Base-by-base conservation (phyloP, 2,888 invertebrate species). In the Oscheius onirici region DNA sequence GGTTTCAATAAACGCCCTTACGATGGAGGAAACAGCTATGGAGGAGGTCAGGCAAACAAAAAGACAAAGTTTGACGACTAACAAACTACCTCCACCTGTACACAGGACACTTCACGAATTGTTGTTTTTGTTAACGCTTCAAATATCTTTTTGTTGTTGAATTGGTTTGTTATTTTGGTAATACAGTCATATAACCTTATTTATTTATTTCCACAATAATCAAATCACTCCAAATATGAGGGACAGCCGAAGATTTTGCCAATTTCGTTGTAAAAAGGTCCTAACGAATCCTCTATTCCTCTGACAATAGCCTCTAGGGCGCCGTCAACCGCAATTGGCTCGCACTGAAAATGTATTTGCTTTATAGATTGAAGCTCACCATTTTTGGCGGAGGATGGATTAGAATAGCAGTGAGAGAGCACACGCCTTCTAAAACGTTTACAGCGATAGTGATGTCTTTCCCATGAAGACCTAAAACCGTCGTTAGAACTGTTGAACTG, bases 21-120 rank as follows among this genome's bases (percentile, higher is more conserved):
- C 65, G 80, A 79, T 2, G 49, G 49, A 3, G 79, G 78, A 34
- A 55, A 28, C 40, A 75, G 74, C 11, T 73, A 61, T 15, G 74
- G 73, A 55, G 74, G n/a, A n/a, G n/a, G 74, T 10, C 71, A 67
- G 52, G 20, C 10, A 20, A 80, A 81, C 69, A 85, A 86, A 68
- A 77, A 78, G 70, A 84, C 78, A 22, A 85, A 86, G 66, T 85
- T 85, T 73, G 80, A 80, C 20, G 70, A 70, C 49, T 70, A 70
- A 52, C 20, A 24, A 26, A 13, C 54, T 13, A n/a, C 6, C 26
- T 63, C 49, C 2, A 15, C 22, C 28, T 41, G 34, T 44, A 61
- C 44, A 61, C 46, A 43, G 24, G 20, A 28, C 46, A 49, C 22
- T 61, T 49, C 49, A 17, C 49, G 17, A 46, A 65, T 65, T 58